Evolutionary conservation across 2,797 vertebrate species (phyloP), one percentile per base, ranked within the genome.

Genomic region (Phoebastria nigripes): DNA sequence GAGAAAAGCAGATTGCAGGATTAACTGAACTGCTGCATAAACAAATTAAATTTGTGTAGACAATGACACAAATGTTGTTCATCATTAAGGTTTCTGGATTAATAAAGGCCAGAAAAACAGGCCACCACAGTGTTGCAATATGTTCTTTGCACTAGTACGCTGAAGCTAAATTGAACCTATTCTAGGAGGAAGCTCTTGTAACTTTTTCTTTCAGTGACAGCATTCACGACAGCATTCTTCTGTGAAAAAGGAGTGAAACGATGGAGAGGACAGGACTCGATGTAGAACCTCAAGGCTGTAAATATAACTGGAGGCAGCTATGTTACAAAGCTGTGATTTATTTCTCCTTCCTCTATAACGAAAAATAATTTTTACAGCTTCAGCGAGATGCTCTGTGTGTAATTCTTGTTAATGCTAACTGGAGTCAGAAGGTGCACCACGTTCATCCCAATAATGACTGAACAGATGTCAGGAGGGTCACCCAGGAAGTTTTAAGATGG

Each of bases 1-100:
- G 98, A 98, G 98, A 98, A 98, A 99, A 98, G 98, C 97, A 99
- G 99, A 99, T 99, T 99, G 99, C 97, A 98, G 98, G 98, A 98
- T 98, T 98, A 98, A 98, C 98, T 98, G 98, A 98, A 98, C 98
- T 98, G 97, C 98, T 98, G 98, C 98, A 98, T 98, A 98, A 98
- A 99, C 98, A 98, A 98, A 98, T 98, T 99, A 99, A 97, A 98
- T 98, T 98, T 98, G 98, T 98, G 98, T 97, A 98, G 98, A 98
- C 98, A 98, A 98, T 98, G 98, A 98, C 98, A 97, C 97, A 98
- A 98, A 97, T 98, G 98, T 97, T 98, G 97, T 97, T 98, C 98
- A 97, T 98, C 98, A 98, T 98, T 98, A 98, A 97, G 98, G 97
- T 97, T 98, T 98, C 98, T 98, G 97, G 98, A 98, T 98, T 98